A percentile compares a stretch with the other conserved stretches of the same genome.
Conservation (phyloP, 2,888 invertebrate genomes). For the Scaptomyza parva region DNA sequence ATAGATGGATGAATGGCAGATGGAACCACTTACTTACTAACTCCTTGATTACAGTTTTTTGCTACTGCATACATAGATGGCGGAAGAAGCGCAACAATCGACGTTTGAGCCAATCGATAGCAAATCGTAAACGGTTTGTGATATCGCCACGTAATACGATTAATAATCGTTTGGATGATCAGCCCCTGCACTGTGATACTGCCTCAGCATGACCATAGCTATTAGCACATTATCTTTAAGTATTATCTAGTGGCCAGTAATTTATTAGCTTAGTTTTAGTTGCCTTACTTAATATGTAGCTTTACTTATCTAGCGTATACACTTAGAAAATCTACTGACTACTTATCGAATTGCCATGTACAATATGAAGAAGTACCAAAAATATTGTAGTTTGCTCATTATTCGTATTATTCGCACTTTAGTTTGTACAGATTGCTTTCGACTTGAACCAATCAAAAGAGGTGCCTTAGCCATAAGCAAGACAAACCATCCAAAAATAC, state of each 20-base stretch:
- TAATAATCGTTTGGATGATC: conserved; percentile 65
- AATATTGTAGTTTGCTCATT: conserved; percentile 19
- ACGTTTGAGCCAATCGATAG: conserved; percentile 53
- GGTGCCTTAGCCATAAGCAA: conserved; percentile 29
- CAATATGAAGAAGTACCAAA: conserved; percentile 40
- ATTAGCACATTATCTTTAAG: conserved; percentile 8
- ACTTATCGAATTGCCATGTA: conserved; percentile 45
- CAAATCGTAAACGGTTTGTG: conserved; percentile 76
- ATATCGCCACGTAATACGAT: conserved; percentile 79
- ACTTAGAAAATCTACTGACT: conserved; percentile 24
- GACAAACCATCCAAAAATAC: conserved; percentile 38
- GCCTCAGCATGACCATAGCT: conserved; percentile 51
- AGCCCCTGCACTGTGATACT: conserved; percentile 82
- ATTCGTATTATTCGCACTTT: conserved; percentile 4
- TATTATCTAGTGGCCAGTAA: conserved; percentile 41
- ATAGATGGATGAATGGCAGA: no score
- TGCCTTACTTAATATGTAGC: conserved; percentile 33
- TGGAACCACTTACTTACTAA: background rate
- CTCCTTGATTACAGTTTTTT: conserved; percentile 58
- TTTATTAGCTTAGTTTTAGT: conserved; percentile 45
- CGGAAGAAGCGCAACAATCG: conserved; percentile 66
- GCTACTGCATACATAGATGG: conserved; percentile 74
- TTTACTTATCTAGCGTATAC: conserved; percentile 1
- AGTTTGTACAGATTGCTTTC: conserved; percentile 9
- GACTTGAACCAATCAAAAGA: conserved; percentile 26